phyloP scores from a whole-genome alignment of 2,113 vertebrate species.

The Equus quagga region DNA sequence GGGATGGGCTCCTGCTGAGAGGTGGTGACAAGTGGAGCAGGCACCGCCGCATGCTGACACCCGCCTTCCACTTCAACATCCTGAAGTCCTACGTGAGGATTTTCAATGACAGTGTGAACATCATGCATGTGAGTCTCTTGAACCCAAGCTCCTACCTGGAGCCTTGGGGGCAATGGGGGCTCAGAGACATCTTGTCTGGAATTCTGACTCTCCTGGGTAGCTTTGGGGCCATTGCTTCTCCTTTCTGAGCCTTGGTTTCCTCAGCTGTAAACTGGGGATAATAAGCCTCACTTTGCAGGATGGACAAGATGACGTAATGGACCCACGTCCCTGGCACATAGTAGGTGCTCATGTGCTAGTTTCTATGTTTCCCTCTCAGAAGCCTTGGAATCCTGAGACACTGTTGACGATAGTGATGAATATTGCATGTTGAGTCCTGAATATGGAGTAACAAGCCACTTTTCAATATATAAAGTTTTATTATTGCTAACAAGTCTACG shows the following conservation, averaged over 20 bases:
- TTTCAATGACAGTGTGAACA: conserved; percentile 88
- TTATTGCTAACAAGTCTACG: not conserved
- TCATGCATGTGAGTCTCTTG: conserved; percentile 85
- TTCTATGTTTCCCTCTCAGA: no score
- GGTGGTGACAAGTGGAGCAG: conserved; percentile 88
- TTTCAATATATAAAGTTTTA: not conserved
- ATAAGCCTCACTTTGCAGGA: no score
- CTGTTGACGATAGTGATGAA: not conserved
- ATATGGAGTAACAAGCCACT: not conserved
- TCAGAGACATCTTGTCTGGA: not conserved
- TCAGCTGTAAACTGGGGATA: not conserved
- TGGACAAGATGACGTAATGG: not conserved
- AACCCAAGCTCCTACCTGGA: not conserved
- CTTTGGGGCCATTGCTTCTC: not conserved
- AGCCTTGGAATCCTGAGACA: not conserved
- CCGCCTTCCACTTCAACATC: conserved; percentile 93
- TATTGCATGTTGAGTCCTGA: no score
- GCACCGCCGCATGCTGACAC: conserved; percentile 89
- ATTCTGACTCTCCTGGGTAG: not conserved
- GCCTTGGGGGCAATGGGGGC: no score
- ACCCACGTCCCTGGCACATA: not conserved
- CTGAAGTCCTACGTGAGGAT: conserved; percentile 89
- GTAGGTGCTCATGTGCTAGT: not conserved
- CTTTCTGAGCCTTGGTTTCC: not conserved
- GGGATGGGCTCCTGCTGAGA: conserved; percentile 90